Base-by-base conservation (phyloP, 2,797 vertebrate species). In the Xerus rutilus region DNA sequence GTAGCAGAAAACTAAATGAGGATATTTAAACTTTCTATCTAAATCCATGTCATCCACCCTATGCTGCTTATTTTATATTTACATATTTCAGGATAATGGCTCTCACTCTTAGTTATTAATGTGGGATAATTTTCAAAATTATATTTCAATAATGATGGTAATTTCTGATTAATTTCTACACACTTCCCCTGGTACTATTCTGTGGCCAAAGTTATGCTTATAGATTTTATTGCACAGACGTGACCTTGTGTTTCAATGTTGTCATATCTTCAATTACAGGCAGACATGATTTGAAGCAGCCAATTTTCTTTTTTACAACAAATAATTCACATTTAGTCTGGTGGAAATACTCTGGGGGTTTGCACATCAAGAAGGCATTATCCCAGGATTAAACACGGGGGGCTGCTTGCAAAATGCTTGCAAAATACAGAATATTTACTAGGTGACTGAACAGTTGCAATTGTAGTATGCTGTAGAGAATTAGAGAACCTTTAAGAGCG, bases 361-460 rank as follows among this genome's bases (percentile, higher is more conserved):
- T 97, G 64, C 73, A 92, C 93, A 95, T 95, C 59, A 88, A 96
- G 97, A 96, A 96, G 69, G 43, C 89, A 97, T 98, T 95, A 96
- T 97, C 86, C 86, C 64, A 88, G 97, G 92, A 96, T 97, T 96
- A 96, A 97, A 97, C 94, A 95, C 54, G 88, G 47, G 67, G 83
- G 72, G 70, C 77, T 77, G 86, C 49, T 96, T 86, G 77, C 45
- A 90, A 95, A 97, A 87, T 87, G 73, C 87, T 96, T 91, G 81
- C 81, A 93, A 93, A 97, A 97, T 95, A 97, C 1, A 18, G 45
- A 67, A 65, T 92, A 92, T 93, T 93, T 96, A 90, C 91, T 93
- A 69, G 70, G 76, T 96, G 84, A 49, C 8, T 90, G 69, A 96
- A 83, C 77, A 96, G 95, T 95, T 96, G 89, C 9, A 86, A 76